Evolutionary conservation across 2,797 vertebrate genomes (phyloP), one percentile per base, ranked within the genome.

Genomic region (Austrolebias charrua): DNA sequence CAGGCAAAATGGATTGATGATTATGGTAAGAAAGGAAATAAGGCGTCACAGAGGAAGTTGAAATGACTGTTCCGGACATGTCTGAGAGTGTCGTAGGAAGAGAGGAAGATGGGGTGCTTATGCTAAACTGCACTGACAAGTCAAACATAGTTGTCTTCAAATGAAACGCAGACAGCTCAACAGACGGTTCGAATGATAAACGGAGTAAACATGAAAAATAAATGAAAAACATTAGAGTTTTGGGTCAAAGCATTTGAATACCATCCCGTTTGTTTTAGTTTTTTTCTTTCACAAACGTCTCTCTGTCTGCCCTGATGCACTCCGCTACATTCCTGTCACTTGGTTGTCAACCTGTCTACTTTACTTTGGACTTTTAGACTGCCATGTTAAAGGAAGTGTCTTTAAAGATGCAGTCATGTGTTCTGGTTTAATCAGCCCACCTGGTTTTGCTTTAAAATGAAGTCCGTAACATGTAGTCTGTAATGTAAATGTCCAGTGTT

Each of bases 391-490:
- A 40, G 55, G 56, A 45, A n/a, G 28, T 38, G 16, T 5, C 52
- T 75, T 67, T 51, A 60, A 68, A 75, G 48, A 66, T 69, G 66
- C 66, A 63, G 56, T 52, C 24, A 58, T 10, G 57, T 69, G 63
- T 71, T 42, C 56, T 29, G 15, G 18, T 28, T 72, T 60, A 20
- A 61, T 71, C 44, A 60, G 19, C 40, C 59, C 35, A 51, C 52
- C 40, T 60, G 33, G 12, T 33, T 52, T 15, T 12, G 16, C 60
- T 16, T 59, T 56, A 44, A 66, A 61, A 40, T 49, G 15, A 56
- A 64, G 43, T 60, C 29, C 8, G 35, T 65, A 63, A 63, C 58
- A 66, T 69, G 78, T 72, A 57, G 0, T 60, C 47, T 29, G 44
- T 56, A 67, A 65, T 59, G 42, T 46, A 47, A 19, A 52, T 45